A percentile compares a stretch with the other conserved stretches of the same genome.
These are phyloP conservation scores for Chlorops oryzae DNA, from an alignment of 1,140 invertebrate genomes.

Conservation along the genomic window DNA sequence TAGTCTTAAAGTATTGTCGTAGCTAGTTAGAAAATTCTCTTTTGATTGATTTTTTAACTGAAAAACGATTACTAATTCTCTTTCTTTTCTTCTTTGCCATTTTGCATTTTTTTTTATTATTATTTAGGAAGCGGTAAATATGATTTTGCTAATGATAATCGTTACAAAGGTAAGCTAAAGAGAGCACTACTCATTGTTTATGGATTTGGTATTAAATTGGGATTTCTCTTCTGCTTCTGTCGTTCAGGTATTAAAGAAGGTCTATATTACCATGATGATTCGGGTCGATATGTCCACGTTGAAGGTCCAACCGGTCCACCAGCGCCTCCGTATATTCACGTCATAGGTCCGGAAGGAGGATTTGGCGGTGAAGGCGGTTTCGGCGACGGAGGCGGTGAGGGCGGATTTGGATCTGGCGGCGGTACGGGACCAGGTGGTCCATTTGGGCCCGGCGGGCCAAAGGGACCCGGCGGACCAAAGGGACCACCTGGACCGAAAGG, in stretches of 20 bases:
- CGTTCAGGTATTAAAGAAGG: conserved; percentile 37
- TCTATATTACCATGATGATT: conserved; percentile 52
- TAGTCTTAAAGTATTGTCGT: too few relatives aligned
- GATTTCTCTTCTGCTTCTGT: background rate
- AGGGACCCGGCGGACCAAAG: conserved; percentile 39
- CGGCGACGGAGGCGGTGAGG: conserved; percentile 32
- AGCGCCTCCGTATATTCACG: conserved; percentile 50
- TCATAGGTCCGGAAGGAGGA: conserved; percentile 45
- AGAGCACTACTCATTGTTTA: background rate
- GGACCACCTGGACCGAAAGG: conserved; percentile 32
- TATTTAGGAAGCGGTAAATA: conserved; percentile 37
- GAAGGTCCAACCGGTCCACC: conserved; percentile 49
- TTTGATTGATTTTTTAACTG: too few relatives aligned
- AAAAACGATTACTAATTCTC: conserved; percentile 5
- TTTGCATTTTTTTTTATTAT: background rate
- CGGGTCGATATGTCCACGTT: conserved; percentile 51
- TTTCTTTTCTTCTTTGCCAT: conserved; percentile 1
- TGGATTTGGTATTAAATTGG: background rate
- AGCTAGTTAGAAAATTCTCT: too few relatives aligned
- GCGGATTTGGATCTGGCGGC: conserved; percentile 36
- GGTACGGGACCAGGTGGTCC: conserved; percentile 39
- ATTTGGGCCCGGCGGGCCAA: conserved; percentile 31
- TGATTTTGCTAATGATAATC: conserved; percentile 21
- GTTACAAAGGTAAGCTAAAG: conserved; percentile 34
- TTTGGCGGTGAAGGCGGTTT: conserved; percentile 33